Conservation (phyloP, 2,113 vertebrate species). For the Fregata magnificens region DNA sequence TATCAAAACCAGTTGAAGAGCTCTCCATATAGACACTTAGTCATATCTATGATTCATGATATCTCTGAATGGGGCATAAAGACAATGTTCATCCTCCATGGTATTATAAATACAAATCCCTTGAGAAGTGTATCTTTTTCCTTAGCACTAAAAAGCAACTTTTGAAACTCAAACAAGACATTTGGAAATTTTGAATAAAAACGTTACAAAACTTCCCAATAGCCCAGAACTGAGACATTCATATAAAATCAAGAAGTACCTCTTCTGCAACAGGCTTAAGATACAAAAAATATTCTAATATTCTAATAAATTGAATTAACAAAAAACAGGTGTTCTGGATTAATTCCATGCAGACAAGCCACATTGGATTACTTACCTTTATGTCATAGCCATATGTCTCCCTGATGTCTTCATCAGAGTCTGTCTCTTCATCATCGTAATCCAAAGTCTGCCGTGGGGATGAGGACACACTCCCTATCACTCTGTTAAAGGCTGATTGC, state of each 20-base stretch:
- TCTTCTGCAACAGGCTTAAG: neutral
- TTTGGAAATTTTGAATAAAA: neutral
- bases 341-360: neutral
- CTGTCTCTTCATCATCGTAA: constrained; percentile 97
- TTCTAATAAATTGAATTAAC: neutral
- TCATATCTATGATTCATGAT: neutral
- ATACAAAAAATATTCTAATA: neutral
- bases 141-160: neutral
- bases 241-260: neutral
- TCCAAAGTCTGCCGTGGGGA: constrained; percentile 90
- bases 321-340: neutral
- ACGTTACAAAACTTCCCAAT: neutral
- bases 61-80: neutral
- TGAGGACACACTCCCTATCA: constrained; percentile 78
- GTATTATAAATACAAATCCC: neutral
- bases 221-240: neutral
- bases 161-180: neutral
- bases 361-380: constrained; percentile 74
- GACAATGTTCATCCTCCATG: neutral
- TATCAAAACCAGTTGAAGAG: neutral
- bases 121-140: neutral
- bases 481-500: constrained; percentile 93
- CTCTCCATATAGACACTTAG: neutral
- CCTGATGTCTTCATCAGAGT: constrained; percentile 96
- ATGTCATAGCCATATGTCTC: constrained; percentile 94